Conservation (phyloP, 2,797 vertebrate species). For the Hypotaenidia okinawae region DNA sequence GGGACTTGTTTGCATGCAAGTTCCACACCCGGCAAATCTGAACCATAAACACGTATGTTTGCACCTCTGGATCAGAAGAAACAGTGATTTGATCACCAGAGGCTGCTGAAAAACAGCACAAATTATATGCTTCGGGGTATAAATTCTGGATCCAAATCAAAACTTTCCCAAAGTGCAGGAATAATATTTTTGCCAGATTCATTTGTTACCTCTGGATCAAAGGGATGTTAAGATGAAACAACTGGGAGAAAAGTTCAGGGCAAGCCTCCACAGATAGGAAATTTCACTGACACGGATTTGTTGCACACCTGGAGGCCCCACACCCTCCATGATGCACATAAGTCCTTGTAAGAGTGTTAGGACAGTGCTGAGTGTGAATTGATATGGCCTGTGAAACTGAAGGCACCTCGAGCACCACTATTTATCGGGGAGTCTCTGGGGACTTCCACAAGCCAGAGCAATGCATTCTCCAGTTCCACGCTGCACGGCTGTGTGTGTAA, state of each 20-base stretch:
- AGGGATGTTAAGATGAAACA: background rate
- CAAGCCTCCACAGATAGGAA: background rate
- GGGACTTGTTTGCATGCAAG: background rate
- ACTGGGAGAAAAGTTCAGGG: background rate
- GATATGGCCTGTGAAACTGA: background rate
- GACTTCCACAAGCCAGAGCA: background rate
- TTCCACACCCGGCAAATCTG: background rate
- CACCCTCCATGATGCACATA: fast-evolving
- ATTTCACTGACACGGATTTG: background rate
- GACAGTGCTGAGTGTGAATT: fast-evolving
- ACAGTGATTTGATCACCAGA: background rate
- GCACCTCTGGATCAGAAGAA: background rate
- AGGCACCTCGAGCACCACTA: background rate
- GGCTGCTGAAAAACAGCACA: background rate
- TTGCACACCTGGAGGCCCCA: background rate
- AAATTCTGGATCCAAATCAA: background rate
- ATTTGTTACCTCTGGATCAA: background rate
- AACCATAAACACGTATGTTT: background rate
- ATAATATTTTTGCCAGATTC: background rate
- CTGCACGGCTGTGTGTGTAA: background rate
- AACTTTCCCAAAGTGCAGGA: background rate
- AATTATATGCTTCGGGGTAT: background rate
- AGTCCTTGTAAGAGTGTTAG: background rate
- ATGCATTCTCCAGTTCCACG: background rate
- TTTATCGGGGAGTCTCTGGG: background rate